A percentile compares a stretch with the other conserved stretches of the same genome.
Conservation (phyloP, 1,140 invertebrate species). For the Pseudomyrmex concolor region DNA sequence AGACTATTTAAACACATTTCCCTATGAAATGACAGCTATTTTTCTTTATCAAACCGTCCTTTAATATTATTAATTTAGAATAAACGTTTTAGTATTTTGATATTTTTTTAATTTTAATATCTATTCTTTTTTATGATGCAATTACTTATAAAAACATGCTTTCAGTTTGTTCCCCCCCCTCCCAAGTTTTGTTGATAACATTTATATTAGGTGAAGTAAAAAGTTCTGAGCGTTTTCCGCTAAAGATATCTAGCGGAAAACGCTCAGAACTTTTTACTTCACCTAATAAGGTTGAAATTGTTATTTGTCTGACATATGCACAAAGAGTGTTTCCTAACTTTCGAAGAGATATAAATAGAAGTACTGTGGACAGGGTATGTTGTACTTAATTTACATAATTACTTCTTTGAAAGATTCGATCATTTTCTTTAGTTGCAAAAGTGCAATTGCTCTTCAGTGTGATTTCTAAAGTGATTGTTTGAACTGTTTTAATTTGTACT, state of each 20-base stretch:
- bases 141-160: too few species aligned
- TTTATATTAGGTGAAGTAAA: too few species aligned
- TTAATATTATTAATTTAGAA: slow-evolving; percentile 7
- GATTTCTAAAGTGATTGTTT: background rate
- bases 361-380: slow-evolving; percentile 3
- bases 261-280: too few species aligned
- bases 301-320: slow-evolving; percentile 2
- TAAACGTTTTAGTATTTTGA: background rate
- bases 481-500: slow-evolving; percentile 11
- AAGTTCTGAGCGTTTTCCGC: too few species aligned
- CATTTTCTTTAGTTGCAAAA: background rate
- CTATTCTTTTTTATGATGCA: background rate
- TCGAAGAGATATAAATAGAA: background rate
- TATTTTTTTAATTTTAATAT: background rate
- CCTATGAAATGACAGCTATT: background rate
- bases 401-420: background rate
- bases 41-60: slow-evolving; percentile 9
- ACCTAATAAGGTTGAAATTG: background rate
- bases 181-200: too few species aligned
- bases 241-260: too few species aligned
- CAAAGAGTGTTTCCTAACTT: background rate
- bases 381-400: slow-evolving; percentile 42
- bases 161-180: too few species aligned
- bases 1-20: slow-evolving; percentile 35
- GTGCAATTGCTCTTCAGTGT: too few species aligned